Evolutionary conservation across 2,113 vertebrate species (phyloP).

Genomic region (Callorhinus ursinus): DNA sequence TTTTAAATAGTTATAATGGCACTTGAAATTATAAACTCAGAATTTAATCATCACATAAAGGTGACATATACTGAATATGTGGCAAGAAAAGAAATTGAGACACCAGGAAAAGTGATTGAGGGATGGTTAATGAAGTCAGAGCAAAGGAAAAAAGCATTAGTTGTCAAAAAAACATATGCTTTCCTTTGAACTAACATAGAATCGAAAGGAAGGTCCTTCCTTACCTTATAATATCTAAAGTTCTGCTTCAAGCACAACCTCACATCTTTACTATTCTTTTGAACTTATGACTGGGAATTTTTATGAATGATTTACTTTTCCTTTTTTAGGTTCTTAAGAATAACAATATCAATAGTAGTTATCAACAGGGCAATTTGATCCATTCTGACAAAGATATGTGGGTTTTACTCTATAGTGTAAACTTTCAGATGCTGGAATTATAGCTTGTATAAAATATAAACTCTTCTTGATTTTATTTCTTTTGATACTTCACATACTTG

Average conservation of each 20-base stretch:
- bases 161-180: background rate
- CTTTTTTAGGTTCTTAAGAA: background rate
- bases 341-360: background rate
- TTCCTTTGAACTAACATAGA: background rate
- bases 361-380: background rate
- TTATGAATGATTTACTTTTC: slow-evolving; percentile 1
- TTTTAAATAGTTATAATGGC: background rate
- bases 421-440: background rate
- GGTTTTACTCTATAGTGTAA: background rate
- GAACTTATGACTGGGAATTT: background rate
- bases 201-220: background rate
- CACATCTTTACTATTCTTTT: background rate
- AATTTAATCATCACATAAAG: background rate
- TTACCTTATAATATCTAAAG: background rate
- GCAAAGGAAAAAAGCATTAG: background rate
- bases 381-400: background rate
- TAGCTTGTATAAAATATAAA: background rate
- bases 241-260: background rate
- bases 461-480: background rate
- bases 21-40: background rate
- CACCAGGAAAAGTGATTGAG: background rate
- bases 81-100: background rate
- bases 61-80: background rate
- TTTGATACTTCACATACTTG: background rate
- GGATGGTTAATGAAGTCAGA: background rate